Evolutionary conservation across 2,888 invertebrate species (phyloP).

Genomic region (Hemithea aestivaria): DNA sequence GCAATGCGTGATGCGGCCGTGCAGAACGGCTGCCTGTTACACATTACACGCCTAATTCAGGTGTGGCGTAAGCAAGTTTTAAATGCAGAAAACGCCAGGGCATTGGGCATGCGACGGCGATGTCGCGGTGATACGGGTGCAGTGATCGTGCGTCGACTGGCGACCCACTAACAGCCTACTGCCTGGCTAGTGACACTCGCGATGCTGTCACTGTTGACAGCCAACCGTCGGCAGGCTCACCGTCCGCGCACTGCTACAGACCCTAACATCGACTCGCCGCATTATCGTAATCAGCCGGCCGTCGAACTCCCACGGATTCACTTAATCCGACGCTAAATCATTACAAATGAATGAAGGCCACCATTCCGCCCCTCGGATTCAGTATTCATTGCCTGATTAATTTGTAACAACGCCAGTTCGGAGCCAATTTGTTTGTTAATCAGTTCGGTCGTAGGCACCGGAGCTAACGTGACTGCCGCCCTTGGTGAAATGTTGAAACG

Average conservation of each 20-base stretch:
- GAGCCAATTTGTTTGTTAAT: slow-evolving; percentile 26
- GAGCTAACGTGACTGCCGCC: slow-evolving; percentile 15
- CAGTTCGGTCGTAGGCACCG: slow-evolving; percentile 20
- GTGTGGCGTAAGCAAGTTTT: slow-evolving; percentile 11
- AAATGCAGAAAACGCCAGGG: slow-evolving; percentile 10
- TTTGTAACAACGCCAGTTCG: slow-evolving; percentile 23
- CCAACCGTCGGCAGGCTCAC: not conserved
- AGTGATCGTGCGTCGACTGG: slow-evolving; percentile 10
- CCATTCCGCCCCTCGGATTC: slow-evolving; percentile 18
- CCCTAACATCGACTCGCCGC: not conserved
- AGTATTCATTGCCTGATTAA: slow-evolving; percentile 28
- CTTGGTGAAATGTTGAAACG: slow-evolving; percentile 17
- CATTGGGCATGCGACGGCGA: slow-evolving; percentile 6
- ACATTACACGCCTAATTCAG: too few species aligned
- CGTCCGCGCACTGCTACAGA: too few species aligned
- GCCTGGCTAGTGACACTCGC: slow-evolving; percentile 1
- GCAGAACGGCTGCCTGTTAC: not conserved
- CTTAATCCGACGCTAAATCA: slow-evolving; percentile 30
- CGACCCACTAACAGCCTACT: slow-evolving; percentile 14
- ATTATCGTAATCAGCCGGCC: slow-evolving; percentile 17
- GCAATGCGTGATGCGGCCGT: too few species aligned
- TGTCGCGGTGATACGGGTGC: slow-evolving; percentile 9
- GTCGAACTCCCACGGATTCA: slow-evolving; percentile 17
- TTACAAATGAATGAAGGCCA: slow-evolving; percentile 30
- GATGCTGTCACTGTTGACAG: not conserved